Evolutionary conservation across 2,888 invertebrate genomes (phyloP), one percentile per base, ranked within the genome.

Genomic region (Drosophila anomelani): DNA sequence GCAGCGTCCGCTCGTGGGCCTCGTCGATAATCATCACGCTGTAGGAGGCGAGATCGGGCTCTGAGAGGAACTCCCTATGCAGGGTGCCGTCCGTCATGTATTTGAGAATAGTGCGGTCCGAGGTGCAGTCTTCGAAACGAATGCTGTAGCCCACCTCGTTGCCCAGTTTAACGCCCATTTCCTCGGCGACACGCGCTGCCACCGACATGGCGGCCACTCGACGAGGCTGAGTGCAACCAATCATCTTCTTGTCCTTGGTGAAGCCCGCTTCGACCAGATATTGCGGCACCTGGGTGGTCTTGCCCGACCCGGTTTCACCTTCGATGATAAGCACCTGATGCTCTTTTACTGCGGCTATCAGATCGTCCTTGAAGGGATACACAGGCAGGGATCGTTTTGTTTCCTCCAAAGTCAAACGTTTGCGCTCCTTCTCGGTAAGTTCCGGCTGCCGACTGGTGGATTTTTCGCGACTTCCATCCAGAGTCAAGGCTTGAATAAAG

Each of bases 141-240:
- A 99, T 99, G 77, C 96, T 96, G 83, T 96, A 96, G 6, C 96
- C 96, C 55, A 97, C 97, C 93, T 97, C 97, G 92, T 97, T 97
- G 56, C 99, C 99, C 32, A 99, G 94, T 93, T 99, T 99, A 0
- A 97, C 97, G 79, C 95, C 95, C 97, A 99, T 98, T 94, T 99
- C 99, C 91, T 99, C 97, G 4, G 99, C 97, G 1, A 99, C 99
- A 91, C 99, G 95, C 5, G 99, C 96, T 23, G 99, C 98, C 26
- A 99, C 99, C n/a, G 98, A 98, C 99, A 99, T 99, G 4, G 99
- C 99, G 26, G 99, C 99, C 3, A 99, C 99, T 92, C 99, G 94
- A 77, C 99, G 94, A 0, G 99, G 99, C 92, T 99, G 98, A 0
- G 99, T 99, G 90, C 99, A 99, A 1, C 99, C 99, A 88, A 99